phyloP scores from a whole-genome alignment of 1,140 invertebrate species.

The Tribolium castaneum region DNA sequence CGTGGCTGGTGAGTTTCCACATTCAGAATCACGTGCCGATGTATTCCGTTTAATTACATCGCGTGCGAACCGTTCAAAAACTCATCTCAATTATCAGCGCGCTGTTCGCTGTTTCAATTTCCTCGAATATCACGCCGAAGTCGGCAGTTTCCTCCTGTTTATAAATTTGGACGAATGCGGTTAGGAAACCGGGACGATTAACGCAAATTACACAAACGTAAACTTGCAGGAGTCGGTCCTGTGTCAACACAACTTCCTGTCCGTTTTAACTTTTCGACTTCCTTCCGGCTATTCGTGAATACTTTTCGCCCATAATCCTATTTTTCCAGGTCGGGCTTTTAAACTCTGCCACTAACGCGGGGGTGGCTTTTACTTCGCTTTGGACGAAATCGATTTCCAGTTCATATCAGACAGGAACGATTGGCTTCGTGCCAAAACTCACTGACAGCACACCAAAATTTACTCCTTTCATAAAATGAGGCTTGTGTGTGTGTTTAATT shows the following conservation, averaged over 20 bases:
- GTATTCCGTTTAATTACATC: too few relatives aligned
- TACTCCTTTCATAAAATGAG: slow-evolving; percentile 33
- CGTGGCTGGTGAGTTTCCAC: slow-evolving; percentile 53
- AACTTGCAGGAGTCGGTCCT: not conserved
- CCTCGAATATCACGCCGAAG: too few relatives aligned
- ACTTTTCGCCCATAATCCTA: slow-evolving; percentile 24
- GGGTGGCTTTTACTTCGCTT: slow-evolving; percentile 36
- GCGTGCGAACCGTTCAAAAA: too few relatives aligned
- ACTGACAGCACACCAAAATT: slow-evolving; percentile 43
- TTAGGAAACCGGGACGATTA: not conserved
- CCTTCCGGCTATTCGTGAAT: not conserved
- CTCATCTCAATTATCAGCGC: too few relatives aligned
- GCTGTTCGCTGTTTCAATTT: too few relatives aligned
- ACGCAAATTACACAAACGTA: not conserved
- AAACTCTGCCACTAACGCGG: slow-evolving; percentile 12
- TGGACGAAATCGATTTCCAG: slow-evolving; percentile 45
- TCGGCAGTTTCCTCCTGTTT: not conserved
- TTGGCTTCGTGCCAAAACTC: slow-evolving; percentile 47
- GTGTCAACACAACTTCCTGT: not conserved
- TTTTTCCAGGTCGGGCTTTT: slow-evolving; percentile 32
- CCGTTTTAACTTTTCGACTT: not conserved
- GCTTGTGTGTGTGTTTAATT: slow-evolving; percentile 18
- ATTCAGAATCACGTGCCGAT: not conserved
- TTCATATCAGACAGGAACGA: slow-evolving; percentile 44
- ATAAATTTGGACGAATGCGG: not conserved